Evolutionary conservation across 2,797 vertebrate genomes (phyloP).

Genomic region (Adrianichthys oophorus): DNA sequence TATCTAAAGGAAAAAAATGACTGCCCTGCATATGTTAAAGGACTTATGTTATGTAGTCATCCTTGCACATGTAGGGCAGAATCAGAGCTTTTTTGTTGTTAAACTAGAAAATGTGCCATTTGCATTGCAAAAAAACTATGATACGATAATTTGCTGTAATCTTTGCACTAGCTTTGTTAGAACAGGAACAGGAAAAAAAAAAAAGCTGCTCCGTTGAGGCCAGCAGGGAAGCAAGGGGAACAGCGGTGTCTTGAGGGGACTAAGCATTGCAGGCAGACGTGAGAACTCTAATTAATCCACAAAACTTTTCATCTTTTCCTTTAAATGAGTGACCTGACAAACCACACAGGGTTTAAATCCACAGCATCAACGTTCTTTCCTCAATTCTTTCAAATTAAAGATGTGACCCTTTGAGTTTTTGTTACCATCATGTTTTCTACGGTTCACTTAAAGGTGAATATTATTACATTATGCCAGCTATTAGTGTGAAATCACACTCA

Average conservation of each 20-base stretch:
- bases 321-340: slow-evolving; percentile 41
- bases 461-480: slow-evolving; percentile 42
- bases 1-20: slow-evolving; percentile 33
- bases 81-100: slow-evolving; percentile 8
- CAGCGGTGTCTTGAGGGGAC: slow-evolving; percentile 75
- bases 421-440: slow-evolving; percentile 37
- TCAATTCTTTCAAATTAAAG: slow-evolving; percentile 42
- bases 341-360: slow-evolving; percentile 34
- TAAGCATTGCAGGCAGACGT: slow-evolving; percentile 74
- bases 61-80: slow-evolving; percentile 64
- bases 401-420: slow-evolving; percentile 46
- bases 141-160: slow-evolving; percentile 21
- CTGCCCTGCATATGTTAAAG: slow-evolving; percentile 73
- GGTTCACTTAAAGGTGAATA: slow-evolving; percentile 48
- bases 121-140: slow-evolving; percentile 5
- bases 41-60: slow-evolving; percentile 53
- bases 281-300: slow-evolving; percentile 73
- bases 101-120: slow-evolving; percentile 8
- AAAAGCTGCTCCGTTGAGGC: slow-evolving; percentile 53
- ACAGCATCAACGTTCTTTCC: slow-evolving; percentile 12
- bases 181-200: slow-evolving; percentile 20
- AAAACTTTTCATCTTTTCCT: slow-evolving; percentile 22
- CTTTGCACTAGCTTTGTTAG: too few relatives aligned
- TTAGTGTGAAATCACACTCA: slow-evolving; percentile 26
- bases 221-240: slow-evolving; percentile 63